Conservation (phyloP, 1,140 invertebrate genomes). For the Mamestra configurata region DNA sequence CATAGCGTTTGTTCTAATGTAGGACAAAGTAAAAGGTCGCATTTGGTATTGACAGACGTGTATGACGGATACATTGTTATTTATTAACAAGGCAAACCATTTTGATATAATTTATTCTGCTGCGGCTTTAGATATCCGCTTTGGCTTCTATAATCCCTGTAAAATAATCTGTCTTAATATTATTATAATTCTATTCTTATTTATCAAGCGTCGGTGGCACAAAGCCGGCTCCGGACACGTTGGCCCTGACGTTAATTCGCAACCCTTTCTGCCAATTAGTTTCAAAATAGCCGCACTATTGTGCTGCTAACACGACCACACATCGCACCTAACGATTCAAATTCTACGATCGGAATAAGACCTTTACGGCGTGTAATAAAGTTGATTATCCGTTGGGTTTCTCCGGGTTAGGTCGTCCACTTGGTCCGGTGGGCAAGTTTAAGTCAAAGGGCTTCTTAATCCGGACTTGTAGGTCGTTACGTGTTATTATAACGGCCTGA, state of each 20-base stretch:
- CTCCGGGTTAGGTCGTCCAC: constrained; percentile 64
- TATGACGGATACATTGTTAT: constrained; percentile 39
- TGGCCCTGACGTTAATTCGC: constrained; percentile 85
- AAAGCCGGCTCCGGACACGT: constrained; percentile 75
- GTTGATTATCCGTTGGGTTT: constrained; percentile 53
- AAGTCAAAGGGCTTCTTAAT: constrained; percentile 88
- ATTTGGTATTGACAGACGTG: constrained; percentile 46
- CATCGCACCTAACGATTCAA: constrained; percentile 73
- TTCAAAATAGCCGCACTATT: constrained; percentile 87
- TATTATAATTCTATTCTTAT: constrained; percentile 66
- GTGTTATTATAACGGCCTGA: constrained; percentile 86
- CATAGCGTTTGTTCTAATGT: constrained; percentile 46
- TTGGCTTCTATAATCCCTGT: constrained; percentile 28
- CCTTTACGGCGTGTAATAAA: constrained; percentile 58
- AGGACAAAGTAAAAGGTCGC: constrained; percentile 49
- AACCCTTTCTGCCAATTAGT: constrained; percentile 88
- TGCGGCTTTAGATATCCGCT: not conserved
- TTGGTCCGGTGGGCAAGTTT: constrained; percentile 78
- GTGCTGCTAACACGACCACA: constrained; percentile 76
- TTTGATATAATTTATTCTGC: constrained; percentile 36
- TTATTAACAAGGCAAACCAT: constrained; percentile 18
- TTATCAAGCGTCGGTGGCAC: constrained; percentile 72
- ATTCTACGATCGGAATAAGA: constrained; percentile 48
- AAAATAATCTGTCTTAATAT: constrained; percentile 44
- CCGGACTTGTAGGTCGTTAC: constrained; percentile 87